Conservation (phyloP, 2,113 vertebrate species). For the Scomber colias region DNA sequence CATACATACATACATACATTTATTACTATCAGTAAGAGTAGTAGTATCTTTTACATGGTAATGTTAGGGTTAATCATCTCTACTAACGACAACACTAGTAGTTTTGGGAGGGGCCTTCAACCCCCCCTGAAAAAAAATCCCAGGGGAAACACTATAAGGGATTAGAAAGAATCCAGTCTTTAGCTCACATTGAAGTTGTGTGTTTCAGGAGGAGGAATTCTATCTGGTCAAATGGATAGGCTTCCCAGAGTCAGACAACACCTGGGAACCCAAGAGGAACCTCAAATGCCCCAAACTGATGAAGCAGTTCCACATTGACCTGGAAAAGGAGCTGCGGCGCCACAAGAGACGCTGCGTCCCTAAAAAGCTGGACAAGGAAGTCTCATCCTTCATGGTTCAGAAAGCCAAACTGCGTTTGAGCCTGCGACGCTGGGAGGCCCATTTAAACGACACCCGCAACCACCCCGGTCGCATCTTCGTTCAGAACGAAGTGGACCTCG, state of each 20-base stretch:
- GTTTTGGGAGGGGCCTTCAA: too few relatives aligned
- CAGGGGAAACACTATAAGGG: background rate
- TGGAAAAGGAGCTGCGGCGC: conserved; percentile 83
- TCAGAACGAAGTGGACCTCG: conserved; percentile 91
- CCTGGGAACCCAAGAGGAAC: conserved; percentile 91
- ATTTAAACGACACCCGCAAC: conserved; percentile 87
- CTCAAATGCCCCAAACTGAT: conserved; percentile 88
- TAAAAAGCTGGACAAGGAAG: conserved; percentile 81
- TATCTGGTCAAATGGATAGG: conserved; percentile 93
- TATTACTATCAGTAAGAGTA: too few relatives aligned
- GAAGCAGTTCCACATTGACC: conserved; percentile 89
- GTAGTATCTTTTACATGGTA: too few relatives aligned
- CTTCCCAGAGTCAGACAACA: conserved; percentile 85
- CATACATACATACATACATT: too few relatives aligned
- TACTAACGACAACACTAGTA: too few relatives aligned
- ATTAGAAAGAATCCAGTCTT: background rate
- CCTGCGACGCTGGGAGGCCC: conserved; percentile 86
- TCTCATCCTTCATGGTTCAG: conserved; percentile 82
- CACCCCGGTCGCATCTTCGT: conserved; percentile 90
- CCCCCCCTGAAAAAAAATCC: too few relatives aligned
- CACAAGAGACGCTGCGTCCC: conserved; percentile 72
- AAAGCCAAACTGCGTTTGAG: conserved; percentile 87
- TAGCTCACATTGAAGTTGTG: background rate
- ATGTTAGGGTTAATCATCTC: too few relatives aligned
- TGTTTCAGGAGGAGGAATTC: conserved; percentile 86